phyloP scores from a whole-genome alignment of 2,113 vertebrate species.

The Tor tambroides region DNA sequence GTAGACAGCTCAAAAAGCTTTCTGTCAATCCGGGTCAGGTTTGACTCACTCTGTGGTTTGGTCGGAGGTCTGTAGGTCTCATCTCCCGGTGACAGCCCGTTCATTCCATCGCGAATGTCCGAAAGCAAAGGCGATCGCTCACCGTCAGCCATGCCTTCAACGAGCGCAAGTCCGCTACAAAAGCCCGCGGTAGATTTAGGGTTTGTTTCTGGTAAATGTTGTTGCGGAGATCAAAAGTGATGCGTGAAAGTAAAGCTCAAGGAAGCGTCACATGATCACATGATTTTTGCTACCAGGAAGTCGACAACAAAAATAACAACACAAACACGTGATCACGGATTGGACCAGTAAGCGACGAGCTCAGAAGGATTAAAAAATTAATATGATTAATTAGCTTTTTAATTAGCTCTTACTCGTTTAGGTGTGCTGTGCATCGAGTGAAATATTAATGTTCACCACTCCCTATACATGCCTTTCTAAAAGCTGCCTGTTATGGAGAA shows the following conservation, averaged over 20 bases:
- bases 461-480: not conserved
- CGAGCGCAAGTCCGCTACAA: too few species aligned
- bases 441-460: slow-evolving; percentile 30
- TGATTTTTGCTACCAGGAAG: slow-evolving; percentile 43
- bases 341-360: not conserved
- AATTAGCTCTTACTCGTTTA: slow-evolving; percentile 7
- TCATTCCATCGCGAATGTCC: slow-evolving; percentile 66
- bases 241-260: slow-evolving; percentile 4
- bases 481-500: not conserved
- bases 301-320: slow-evolving; percentile 38
- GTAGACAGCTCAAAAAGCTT: not conserved
- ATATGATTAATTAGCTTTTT: slow-evolving; percentile 14
- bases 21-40: not conserved
- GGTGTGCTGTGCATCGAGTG: not conserved
- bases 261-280: slow-evolving; percentile 49
- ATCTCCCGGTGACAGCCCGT: slow-evolving; percentile 61
- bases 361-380: not conserved
- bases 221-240: not conserved
- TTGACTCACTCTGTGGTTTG: slow-evolving; percentile 61
- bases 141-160: slow-evolving; percentile 68
- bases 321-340: slow-evolving; percentile 7
- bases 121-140: slow-evolving; percentile 73
- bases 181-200: not conserved
- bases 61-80: slow-evolving; percentile 33
- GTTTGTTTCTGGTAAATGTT: not conserved